These are phyloP conservation scores for Fukomys damarensis DNA, from an alignment of 2,113 vertebrate genomes.

Conservation along the genomic window DNA sequence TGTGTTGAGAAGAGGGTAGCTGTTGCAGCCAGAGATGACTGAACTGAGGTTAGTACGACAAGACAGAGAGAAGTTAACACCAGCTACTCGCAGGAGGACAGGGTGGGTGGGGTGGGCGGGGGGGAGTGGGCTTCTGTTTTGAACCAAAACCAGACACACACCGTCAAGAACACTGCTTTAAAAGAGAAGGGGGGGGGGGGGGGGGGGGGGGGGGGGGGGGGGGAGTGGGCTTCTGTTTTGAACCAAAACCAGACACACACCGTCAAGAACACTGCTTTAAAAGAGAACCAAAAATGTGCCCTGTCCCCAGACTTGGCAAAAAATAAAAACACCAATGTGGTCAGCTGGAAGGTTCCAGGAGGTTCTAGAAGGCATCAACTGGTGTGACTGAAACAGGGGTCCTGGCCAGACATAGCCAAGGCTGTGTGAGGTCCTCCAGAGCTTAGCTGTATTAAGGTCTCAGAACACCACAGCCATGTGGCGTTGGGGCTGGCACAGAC, in stretches of 20 bases:
- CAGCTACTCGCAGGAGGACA: slow-evolving; percentile 80
- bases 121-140: slow-evolving; percentile 55
- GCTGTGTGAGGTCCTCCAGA: neutral
- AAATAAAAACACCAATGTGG: neutral
- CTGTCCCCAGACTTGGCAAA: slow-evolving; percentile 45
- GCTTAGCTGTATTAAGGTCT: neutral
- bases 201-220: slow-evolving; percentile 68
- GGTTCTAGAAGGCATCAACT: neutral
- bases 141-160: slow-evolving; percentile 46
- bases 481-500: neutral
- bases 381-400: neutral
- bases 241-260: slow-evolving; percentile 42
- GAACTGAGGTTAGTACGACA: slow-evolving; percentile 95
- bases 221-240: slow-evolving; percentile 53
- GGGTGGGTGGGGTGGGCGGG: slow-evolving; percentile 67
- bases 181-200: too few relatives aligned
- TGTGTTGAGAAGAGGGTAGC: slow-evolving; percentile 99
- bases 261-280: neutral
- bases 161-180: neutral
- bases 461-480: accelerated
- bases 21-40: slow-evolving; percentile 97
- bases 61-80: slow-evolving; percentile 91
- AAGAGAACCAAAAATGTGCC: slow-evolving; percentile 46
- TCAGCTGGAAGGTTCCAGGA: neutral
- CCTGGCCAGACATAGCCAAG: neutral